Evolutionary conservation across 64 coral and sea anemone species (phyloP).

Genomic region (Exaiptasia diaphana): DNA sequence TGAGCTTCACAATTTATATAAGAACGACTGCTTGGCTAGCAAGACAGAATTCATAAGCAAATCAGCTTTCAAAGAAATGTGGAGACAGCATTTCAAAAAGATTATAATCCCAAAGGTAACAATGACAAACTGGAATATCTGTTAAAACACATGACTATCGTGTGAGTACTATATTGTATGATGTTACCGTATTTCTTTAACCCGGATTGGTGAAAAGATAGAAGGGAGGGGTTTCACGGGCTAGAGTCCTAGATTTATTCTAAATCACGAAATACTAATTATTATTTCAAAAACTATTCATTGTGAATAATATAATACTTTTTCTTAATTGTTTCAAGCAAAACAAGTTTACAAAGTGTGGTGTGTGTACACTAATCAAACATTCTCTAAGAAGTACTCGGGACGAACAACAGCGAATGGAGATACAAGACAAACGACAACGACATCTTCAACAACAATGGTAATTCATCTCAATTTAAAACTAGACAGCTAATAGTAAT

Average conservation of each 20-base stretch:
- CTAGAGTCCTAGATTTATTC: no score
- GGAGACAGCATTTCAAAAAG: background rate
- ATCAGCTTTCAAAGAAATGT: constrained; percentile 11
- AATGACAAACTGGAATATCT: no score
- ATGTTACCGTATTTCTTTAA: no score
- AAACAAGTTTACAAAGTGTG: constrained; percentile 57
- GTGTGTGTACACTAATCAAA: constrained; percentile 9
- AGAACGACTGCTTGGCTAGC: background rate
- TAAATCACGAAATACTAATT: no score
- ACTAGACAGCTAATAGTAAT: background rate
- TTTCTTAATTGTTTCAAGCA: background rate
- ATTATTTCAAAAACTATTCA: background rate
- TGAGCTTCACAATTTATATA: constrained; percentile 2
- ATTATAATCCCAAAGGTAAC: constrained; percentile 45
- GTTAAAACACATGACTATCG: background rate
- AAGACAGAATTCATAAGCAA: background rate
- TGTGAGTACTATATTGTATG: no score
- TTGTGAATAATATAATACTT: background rate
- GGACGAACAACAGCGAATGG: background rate
- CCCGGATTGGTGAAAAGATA: no score
- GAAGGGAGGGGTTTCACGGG: no score
- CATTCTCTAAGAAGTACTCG: background rate
- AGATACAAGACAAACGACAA: background rate
- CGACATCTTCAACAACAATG: background rate
- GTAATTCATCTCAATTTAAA: background rate